Percentiles rank a stretch among this genome's conserved stretches.
These are phyloP conservation scores for Bos taurus DNA, from an alignment of 2,113 vertebrate genomes.

Conservation along the genomic window DNA sequence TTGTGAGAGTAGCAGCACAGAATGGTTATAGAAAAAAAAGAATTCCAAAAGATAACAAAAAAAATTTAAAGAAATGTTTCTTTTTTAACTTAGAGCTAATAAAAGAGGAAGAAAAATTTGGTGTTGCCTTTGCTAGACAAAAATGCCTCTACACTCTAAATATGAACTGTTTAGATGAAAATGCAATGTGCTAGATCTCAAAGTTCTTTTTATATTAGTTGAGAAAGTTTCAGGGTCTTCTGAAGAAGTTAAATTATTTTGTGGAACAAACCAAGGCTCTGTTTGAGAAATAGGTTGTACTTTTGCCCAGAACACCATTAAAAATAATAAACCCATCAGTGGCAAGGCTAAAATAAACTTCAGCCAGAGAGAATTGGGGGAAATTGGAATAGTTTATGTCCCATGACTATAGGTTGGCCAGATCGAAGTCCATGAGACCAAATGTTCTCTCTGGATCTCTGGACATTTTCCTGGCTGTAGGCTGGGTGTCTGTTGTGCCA, in stretches of 20 bases:
- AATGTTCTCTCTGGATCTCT: background rate
- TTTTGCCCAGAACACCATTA: slow-evolving; percentile 20
- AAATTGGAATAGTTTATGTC: slow-evolving; percentile 36
- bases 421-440: background rate
- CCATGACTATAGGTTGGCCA: background rate
- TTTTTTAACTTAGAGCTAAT: slow-evolving; percentile 10
- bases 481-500: background rate
- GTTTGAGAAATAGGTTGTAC: slow-evolving; percentile 32
- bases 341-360: slow-evolving; percentile 35
- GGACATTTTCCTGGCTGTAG: background rate
- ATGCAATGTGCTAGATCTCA: slow-evolving; percentile 20
- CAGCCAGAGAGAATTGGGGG: background rate
- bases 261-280: background rate
- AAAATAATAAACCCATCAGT: slow-evolving; percentile 49
- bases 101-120: slow-evolving; percentile 15
- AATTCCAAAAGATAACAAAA: background rate
- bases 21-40: slow-evolving; percentile 24
- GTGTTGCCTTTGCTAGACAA: slow-evolving; percentile 15
- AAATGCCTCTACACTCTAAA: slow-evolving; percentile 33
- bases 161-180: slow-evolving; percentile 29
- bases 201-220: slow-evolving; percentile 44
- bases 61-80: slow-evolving; percentile 9
- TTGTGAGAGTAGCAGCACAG: slow-evolving; percentile 23
- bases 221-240: slow-evolving; percentile 18
- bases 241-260: slow-evolving; percentile 44